These are phyloP conservation scores for Eulemur albifrons DNA, from an alignment of 2,797 vertebrate genomes.

Conservation along the genomic window DNA sequence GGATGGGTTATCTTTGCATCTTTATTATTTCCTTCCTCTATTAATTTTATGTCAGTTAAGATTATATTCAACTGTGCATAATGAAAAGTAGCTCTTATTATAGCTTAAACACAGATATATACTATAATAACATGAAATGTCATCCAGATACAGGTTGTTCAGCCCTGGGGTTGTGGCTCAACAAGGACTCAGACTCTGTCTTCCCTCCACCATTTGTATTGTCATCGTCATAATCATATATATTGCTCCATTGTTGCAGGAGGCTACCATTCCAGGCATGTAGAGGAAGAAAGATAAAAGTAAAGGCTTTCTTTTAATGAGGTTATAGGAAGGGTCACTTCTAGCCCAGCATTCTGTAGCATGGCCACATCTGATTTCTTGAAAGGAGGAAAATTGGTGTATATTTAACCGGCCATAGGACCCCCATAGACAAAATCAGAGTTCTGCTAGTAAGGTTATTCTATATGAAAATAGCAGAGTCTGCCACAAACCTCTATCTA, in stretches of 20 bases:
- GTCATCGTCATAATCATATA: neutral
- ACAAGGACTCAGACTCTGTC: neutral
- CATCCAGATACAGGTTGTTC: neutral
- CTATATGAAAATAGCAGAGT: neutral
- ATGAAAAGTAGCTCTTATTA: neutral
- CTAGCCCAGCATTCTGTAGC: neutral
- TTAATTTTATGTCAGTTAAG: neutral
- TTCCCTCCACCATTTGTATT: neutral
- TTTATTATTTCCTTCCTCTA: neutral
- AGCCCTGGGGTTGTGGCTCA: neutral
- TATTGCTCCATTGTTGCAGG: neutral
- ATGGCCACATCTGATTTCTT: neutral
- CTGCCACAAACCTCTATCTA: neutral
- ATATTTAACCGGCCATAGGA: neutral
- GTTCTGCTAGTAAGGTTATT: neutral
- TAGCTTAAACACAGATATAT: neutral
- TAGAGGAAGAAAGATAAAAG: neutral
- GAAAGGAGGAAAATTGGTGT: neutral
- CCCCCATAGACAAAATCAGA: neutral
- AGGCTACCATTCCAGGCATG: neutral
- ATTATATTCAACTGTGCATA: neutral
- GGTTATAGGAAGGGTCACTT: neutral
- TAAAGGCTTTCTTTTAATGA: neutral
- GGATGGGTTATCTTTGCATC: neutral
- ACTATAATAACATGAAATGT: neutral